A percentile compares a stretch with the other conserved stretches of the same genome.
Evolutionary conservation across 2,113 vertebrate genomes (phyloP).

Genomic region (Anhinga anhinga): DNA sequence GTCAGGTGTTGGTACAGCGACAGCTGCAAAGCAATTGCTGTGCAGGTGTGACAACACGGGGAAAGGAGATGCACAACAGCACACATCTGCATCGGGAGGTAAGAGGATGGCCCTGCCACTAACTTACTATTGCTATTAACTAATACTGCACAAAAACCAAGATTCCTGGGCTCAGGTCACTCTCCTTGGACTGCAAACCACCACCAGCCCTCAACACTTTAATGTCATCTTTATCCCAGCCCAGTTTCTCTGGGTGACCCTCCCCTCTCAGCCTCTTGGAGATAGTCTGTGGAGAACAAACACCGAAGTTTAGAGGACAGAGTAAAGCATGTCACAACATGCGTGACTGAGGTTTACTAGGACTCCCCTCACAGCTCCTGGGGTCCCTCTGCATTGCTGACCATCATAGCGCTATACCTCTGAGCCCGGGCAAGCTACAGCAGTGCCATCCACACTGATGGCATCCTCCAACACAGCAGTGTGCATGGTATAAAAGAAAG

Average conservation of each 20-base stretch:
- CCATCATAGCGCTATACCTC: not conserved
- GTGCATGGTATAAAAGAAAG: not conserved
- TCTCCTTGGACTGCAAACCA: not conserved
- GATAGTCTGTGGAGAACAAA: not conserved
- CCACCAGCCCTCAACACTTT: not conserved
- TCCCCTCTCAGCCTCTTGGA: not conserved
- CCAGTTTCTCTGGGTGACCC: not conserved
- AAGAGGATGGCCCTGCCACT: not conserved
- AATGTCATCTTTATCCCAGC: not conserved
- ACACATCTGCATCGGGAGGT: not conserved
- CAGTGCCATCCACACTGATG: not conserved
- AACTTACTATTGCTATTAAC: not conserved
- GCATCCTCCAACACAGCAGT: not conserved
- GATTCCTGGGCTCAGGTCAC: not conserved
- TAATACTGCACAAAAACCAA: not conserved
- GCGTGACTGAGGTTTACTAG: not conserved
- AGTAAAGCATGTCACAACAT: not conserved
- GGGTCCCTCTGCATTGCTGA: not conserved
- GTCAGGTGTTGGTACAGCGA: constrained; percentile 38
- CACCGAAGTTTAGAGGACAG: not conserved
- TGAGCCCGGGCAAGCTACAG: not conserved
- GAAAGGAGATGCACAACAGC: not conserved
- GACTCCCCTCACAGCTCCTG: not conserved
- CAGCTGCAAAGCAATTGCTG: constrained; percentile 48
- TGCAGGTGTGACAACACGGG: not conserved